Evolutionary conservation across 2,113 vertebrate species (phyloP).

Genomic region (Triplophysa siluroides): DNA sequence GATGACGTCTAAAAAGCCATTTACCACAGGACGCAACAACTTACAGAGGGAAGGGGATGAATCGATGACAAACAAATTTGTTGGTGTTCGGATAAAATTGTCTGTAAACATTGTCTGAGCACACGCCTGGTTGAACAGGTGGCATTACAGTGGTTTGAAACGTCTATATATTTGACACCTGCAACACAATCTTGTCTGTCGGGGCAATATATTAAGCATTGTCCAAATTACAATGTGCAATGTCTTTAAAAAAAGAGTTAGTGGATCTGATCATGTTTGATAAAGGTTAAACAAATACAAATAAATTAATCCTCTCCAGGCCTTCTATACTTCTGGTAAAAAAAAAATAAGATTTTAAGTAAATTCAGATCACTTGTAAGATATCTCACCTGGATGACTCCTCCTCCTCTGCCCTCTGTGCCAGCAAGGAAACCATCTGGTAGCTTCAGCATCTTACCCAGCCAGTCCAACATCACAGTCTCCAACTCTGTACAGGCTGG

Average conservation of each 20-base stretch:
- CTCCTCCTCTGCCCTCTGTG: conserved; percentile 81
- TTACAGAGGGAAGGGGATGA: conserved; percentile 52
- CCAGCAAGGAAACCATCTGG: conserved; percentile 87
- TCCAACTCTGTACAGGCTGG: conserved; percentile 96
- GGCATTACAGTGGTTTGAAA: background rate
- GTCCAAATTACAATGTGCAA: too few relatives aligned
- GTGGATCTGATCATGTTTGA: too few relatives aligned
- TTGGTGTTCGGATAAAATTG: conserved; percentile 13
- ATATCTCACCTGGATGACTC: conserved; percentile 90
- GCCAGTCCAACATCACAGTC: conserved; percentile 95
- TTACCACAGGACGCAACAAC: conserved; percentile 63
- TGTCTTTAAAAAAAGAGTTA: too few relatives aligned
- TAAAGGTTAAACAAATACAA: too few relatives aligned
- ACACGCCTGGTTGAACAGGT: background rate
- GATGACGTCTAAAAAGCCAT: conserved; percentile 69
- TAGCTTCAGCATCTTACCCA: conserved; percentile 90
- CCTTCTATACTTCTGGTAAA: too few relatives aligned
- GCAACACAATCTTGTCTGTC: background rate
- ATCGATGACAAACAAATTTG: conserved; percentile 63
- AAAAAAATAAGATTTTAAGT: background rate
- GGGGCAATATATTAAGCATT: background rate
- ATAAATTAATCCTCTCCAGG: too few relatives aligned
- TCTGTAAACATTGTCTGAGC: background rate
- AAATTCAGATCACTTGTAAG: too few relatives aligned
- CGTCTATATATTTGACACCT: background rate